Conservation (phyloP, 2,888 invertebrate species). For the Amblyjoppa fuscipennis region DNA sequence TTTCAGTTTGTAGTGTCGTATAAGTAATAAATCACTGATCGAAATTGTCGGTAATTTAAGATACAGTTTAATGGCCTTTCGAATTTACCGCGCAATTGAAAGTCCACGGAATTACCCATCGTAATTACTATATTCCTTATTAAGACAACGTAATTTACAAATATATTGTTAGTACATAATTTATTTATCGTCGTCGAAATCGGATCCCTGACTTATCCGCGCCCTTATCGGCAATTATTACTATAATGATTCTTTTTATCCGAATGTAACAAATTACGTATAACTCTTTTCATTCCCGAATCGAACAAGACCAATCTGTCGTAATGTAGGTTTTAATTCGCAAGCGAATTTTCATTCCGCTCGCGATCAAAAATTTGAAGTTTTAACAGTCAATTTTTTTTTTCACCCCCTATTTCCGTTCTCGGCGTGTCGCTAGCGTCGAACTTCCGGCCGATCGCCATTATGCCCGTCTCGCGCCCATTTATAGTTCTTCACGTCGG, state of each 20-base stretch:
- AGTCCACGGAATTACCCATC: not conserved
- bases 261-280: too few relatives aligned
- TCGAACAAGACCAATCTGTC: too few relatives aligned
- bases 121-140: not conserved
- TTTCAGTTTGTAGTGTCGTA: too few relatives aligned
- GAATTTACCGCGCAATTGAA: not conserved
- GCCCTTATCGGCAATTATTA: too few relatives aligned
- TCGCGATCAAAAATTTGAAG: not conserved
- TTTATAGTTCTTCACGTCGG: not conserved
- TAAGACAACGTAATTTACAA: not conserved
- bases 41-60: too few relatives aligned
- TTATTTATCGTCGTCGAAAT: too few relatives aligned
- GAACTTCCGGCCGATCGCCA: not conserved
- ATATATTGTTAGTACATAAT: too few relatives aligned
- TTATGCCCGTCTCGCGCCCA: not conserved
- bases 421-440: not conserved
- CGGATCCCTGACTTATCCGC: too few relatives aligned
- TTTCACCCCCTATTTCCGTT: not conserved
- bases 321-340: not conserved
- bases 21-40: too few relatives aligned
- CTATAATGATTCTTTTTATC: too few relatives aligned
- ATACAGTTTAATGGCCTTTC: too few relatives aligned
- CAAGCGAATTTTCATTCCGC: not conserved
- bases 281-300: too few relatives aligned
- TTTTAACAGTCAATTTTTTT: not conserved